Conservation (phyloP, 1,140 invertebrate species). For the Aphelenchoides besseyi region DNA sequence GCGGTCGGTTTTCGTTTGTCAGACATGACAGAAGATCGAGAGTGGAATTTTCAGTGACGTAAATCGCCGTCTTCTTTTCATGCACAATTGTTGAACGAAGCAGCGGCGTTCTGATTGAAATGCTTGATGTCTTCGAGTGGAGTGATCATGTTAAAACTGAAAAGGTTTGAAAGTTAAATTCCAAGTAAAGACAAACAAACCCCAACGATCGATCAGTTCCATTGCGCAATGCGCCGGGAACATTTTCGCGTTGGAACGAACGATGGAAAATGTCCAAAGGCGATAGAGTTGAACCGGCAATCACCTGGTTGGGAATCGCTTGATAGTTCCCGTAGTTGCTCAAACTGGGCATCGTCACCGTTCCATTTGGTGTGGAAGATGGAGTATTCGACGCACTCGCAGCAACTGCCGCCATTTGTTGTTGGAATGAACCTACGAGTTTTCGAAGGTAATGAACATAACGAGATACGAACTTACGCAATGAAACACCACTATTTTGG, state of each 20-base stretch:
- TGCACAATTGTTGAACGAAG: neutral
- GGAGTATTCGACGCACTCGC: neutral
- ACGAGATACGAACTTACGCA: slow-evolving; percentile 37
- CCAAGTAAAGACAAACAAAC: slow-evolving; percentile 16
- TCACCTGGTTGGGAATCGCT: slow-evolving; percentile 32
- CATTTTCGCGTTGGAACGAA: slow-evolving; percentile 40
- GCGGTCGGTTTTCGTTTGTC: no score
- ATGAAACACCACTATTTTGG: slow-evolving; percentile 38
- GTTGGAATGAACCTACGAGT: slow-evolving; percentile 35
- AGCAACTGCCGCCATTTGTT: slow-evolving; percentile 43
- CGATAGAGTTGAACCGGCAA: slow-evolving; percentile 38
- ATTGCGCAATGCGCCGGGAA: slow-evolving; percentile 23
- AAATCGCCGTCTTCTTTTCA: neutral
- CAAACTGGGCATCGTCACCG: slow-evolving; percentile 1
- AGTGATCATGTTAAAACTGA: slow-evolving; percentile 62
- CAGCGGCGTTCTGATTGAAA: slow-evolving; percentile 46
- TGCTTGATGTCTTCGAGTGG: slow-evolving; percentile 60
- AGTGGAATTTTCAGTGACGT: neutral
- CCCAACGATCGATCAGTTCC: slow-evolving; percentile 24
- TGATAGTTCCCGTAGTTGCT: neutral
- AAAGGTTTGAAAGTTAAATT: slow-evolving; percentile 22
- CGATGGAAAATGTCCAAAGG: slow-evolving; percentile 49
- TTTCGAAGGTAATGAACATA: neutral
- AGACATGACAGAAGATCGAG: neutral
- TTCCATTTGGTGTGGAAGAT: slow-evolving; percentile 11